phyloP scores from a whole-genome alignment of 2,888 invertebrate species.

The Agrotis puta region DNA sequence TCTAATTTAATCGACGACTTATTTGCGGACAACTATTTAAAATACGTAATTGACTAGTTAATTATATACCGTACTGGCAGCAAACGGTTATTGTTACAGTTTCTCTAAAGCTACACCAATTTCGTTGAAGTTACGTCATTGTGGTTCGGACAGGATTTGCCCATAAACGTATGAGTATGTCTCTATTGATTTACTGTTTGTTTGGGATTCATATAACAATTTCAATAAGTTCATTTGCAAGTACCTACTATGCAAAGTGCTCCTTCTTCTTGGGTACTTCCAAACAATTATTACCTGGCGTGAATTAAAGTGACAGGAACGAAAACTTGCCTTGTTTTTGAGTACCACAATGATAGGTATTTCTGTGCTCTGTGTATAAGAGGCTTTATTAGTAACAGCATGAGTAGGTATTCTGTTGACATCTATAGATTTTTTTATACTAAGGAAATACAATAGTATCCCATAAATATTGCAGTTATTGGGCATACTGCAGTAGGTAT shows the following conservation, averaged over 20 bases:
- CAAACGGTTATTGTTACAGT: conserved; percentile 22
- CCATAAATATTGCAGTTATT: not conserved
- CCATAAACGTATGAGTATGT: conserved; percentile 9
- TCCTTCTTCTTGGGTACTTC: too few species aligned
- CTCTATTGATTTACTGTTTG: not conserved
- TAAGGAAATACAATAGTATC: not conserved
- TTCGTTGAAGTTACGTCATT: conserved; percentile 17
- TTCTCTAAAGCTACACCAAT: conserved; percentile 28
- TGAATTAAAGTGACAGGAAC: not conserved
- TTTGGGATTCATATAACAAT: conserved; percentile 2
- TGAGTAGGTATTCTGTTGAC: not conserved
- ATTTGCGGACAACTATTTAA: conserved; percentile 71
- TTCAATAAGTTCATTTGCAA: not conserved
- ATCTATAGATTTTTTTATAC: not conserved
- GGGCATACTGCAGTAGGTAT: not conserved
- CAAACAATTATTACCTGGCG: not conserved
- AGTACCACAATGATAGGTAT: not conserved
- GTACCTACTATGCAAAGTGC: too few species aligned
- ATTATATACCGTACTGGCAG: conserved; percentile 21
- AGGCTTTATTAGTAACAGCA: too few species aligned
- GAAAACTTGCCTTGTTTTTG: not conserved
- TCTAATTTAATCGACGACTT: conserved; percentile 78
- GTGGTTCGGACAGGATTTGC: conserved; percentile 22
- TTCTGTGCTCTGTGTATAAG: not conserved
- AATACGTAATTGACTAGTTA: conserved; percentile 45